These are phyloP conservation scores for Leptodactylus fuscus DNA, from an alignment of 2,113 vertebrate species.

Conservation along the genomic window DNA sequence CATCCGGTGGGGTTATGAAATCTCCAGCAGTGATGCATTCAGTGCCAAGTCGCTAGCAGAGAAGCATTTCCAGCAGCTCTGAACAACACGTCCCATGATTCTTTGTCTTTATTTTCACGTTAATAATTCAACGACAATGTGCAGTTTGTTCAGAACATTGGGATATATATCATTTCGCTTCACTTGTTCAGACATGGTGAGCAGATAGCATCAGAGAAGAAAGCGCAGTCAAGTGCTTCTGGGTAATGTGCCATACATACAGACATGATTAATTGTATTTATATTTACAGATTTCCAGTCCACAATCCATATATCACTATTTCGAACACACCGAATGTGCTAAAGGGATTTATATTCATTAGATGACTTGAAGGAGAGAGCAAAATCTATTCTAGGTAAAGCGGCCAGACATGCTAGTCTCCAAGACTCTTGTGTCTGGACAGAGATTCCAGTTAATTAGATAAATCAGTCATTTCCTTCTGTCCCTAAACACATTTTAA, in stretches of 20 bases:
- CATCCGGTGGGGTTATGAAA: constrained; percentile 22
- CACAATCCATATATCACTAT: constrained; percentile 55
- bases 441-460: constrained; percentile 1
- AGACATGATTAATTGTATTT: constrained; percentile 55
- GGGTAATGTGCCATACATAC: constrained; percentile 43
- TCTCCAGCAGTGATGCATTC: constrained; percentile 26
- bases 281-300: constrained; percentile 54
- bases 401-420: constrained; percentile 22
- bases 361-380: constrained; percentile 22
- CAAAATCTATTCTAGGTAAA: constrained; percentile 30
- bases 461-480: constrained; percentile 26
- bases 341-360: constrained; percentile 51
- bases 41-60: constrained; percentile 42
- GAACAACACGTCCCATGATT: constrained; percentile 35
- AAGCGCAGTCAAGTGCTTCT: constrained; percentile 48
- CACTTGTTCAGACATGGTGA: constrained; percentile 45
- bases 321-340: constrained; percentile 25
- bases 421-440: constrained; percentile 4
- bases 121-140: constrained; percentile 55
- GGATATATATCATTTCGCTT: constrained; percentile 57
- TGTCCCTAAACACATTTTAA: constrained; percentile 13
- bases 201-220: constrained; percentile 50
- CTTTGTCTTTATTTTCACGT: constrained; percentile 56
- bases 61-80: constrained; percentile 34
- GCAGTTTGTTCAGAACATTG: constrained; percentile 55